Percentiles rank a stretch among this genome's conserved stretches.
Evolutionary conservation across 2,797 vertebrate species (phyloP).

Genomic region (Myotis findleyi): DNA sequence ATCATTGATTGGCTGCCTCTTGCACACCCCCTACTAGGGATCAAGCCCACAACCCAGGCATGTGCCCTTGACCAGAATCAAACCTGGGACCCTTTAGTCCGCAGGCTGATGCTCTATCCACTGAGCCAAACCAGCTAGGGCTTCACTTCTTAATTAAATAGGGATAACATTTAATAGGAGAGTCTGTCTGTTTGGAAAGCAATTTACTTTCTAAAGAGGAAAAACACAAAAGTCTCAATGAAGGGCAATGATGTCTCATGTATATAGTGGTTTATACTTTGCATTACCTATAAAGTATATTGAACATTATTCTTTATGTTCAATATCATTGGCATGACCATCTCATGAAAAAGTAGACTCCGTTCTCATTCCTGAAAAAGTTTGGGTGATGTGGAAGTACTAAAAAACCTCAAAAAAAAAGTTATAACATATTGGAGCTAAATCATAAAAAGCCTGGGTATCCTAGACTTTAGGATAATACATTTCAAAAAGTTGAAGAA

Average conservation of each 20-base stretch:
- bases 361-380: neutral
- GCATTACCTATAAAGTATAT: neutral
- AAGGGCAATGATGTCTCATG: neutral
- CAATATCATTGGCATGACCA: neutral
- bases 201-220: slow-evolving; percentile 17
- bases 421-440: neutral
- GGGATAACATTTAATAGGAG: neutral
- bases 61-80: too few relatives aligned
- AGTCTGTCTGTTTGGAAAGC: neutral
- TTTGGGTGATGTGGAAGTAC: neutral
- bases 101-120: too few relatives aligned
- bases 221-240: neutral
- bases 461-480: neutral
- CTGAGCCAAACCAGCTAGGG: too few relatives aligned
- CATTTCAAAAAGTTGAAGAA: neutral
- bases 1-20: too few relatives aligned
- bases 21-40: too few relatives aligned
- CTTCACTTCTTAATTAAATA: neutral
- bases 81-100: too few relatives aligned
- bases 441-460: neutral
- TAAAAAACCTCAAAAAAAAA: neutral
- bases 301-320: neutral
- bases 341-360: neutral
- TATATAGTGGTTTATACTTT: neutral
- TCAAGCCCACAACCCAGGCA: too few relatives aligned